Evolutionary conservation across 2,797 vertebrate species (phyloP), one percentile per base, ranked within the genome.

Genomic region (Amazonetta brasiliensis): DNA sequence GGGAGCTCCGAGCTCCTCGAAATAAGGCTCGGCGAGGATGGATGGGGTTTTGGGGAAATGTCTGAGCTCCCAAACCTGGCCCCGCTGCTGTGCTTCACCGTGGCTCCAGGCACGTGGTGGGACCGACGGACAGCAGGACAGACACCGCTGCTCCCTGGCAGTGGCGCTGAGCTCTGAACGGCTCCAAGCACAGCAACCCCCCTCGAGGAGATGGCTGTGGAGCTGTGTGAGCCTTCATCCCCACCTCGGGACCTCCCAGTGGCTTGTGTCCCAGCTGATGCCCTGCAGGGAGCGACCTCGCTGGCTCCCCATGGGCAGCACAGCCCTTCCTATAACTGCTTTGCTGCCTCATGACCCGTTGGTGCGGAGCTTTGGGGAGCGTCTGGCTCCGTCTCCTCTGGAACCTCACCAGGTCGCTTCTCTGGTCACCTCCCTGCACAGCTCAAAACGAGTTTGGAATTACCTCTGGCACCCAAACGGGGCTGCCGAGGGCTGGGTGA

Each of bases 171-270:
- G 5, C 60, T 30, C 37, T 30, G 60, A 20, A 12, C 18, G 20
- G 60, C 60, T 41, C 13, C 18, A 12, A 30, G 18, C 60, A 30
- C 50, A 21, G 50, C 50, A 28, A 15, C 2, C 21, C 19, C 9
- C 35, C 11, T 17, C 8, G 23, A 8, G 17, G 46, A n/a, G 10
- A 0, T 16, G 18, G 64, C 37, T 59, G 4, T 0, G 1, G 48
- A 77, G 52, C 79, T 63, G 35, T 2, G 18, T 22, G 15, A 87
- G 60, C 43, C 64, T 75, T 52, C 13, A 2, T 73, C 43, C 35
- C 66, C 55, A 75, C 7, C 7, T 60, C 35, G 4, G 50, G 23
- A 8, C 35, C 62, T 91, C 62, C 33, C 41, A 39, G 37, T 62
- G 16, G 54, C 62, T 59, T 0, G 0, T 54, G 56, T 21, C 13